These are phyloP conservation scores for Chinchilla lanigera DNA, from an alignment of 2,113 vertebrate species.

Conservation along the genomic window DNA sequence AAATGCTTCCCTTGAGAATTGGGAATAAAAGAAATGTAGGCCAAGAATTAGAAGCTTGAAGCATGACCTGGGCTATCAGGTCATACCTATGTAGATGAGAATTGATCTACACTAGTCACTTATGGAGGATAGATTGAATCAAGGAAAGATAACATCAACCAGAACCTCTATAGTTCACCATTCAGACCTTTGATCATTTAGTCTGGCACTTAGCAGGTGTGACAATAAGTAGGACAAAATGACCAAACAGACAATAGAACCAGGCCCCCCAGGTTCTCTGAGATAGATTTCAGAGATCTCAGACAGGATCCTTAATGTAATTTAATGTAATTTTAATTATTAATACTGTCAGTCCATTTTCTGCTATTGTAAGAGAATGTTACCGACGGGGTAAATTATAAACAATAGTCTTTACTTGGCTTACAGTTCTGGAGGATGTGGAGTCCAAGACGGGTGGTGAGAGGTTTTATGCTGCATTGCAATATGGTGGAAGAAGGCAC, in stretches of 20 bases:
- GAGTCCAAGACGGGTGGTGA: background rate
- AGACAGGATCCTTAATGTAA: background rate
- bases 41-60: background rate
- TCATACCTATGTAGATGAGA: background rate
- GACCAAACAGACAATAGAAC: background rate
- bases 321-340: background rate
- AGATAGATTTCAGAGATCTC: background rate
- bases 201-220: background rate
- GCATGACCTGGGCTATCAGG: background rate
- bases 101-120: background rate
- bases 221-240: background rate
- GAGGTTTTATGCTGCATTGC: background rate
- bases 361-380: background rate
- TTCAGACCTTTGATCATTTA: background rate
- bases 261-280: background rate
- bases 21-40: background rate
- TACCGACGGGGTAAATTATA: too few relatives aligned
- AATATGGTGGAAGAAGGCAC: background rate
- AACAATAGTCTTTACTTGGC: background rate
- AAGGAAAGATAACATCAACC: background rate
- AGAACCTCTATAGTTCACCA: background rate
- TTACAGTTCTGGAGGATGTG: background rate
- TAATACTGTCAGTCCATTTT: background rate
- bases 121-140: background rate
- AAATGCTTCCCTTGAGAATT: background rate